These are phyloP conservation scores for Bombus confusus DNA, from an alignment of 1,140 invertebrate genomes.

Conservation along the genomic window DNA sequence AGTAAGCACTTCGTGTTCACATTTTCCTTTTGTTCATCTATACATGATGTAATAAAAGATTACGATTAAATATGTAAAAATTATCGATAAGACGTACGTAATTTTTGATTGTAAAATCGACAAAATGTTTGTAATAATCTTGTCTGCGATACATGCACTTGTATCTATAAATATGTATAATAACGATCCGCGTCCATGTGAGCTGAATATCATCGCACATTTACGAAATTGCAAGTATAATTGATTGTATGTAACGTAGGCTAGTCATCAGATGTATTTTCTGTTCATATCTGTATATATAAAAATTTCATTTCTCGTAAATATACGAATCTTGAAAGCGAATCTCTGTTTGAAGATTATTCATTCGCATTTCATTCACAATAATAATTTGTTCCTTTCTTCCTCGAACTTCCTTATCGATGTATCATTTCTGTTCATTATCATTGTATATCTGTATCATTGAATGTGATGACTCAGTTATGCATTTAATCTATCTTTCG, in stretches of 20 bases:
- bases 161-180: constrained; percentile 62
- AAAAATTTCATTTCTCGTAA: constrained; percentile 68
- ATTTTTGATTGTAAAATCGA: not conserved
- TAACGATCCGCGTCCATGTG: constrained; percentile 28
- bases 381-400: not conserved
- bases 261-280: constrained; percentile 47
- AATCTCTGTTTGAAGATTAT: constrained; percentile 7
- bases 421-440: too few species aligned
- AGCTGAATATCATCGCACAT: constrained; percentile 13
- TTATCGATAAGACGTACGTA: not conserved
- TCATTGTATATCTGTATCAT: too few species aligned
- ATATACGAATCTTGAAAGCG: constrained; percentile 64
- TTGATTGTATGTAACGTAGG: constrained; percentile 34
- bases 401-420: not conserved
- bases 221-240: not conserved
- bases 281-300: constrained; percentile 74
- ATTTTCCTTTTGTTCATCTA: not conserved
- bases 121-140: constrained; percentile 20
- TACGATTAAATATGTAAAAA: not conserved
- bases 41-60: not conserved
- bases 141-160: constrained; percentile 17
- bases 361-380: too few species aligned
- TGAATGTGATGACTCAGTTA: too few species aligned
- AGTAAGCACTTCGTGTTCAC: not conserved
- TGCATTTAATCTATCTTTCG: too few species aligned